Evolutionary conservation across 2,113 vertebrate species (phyloP).

Genomic region (Eulacestoma nigropectus): DNA sequence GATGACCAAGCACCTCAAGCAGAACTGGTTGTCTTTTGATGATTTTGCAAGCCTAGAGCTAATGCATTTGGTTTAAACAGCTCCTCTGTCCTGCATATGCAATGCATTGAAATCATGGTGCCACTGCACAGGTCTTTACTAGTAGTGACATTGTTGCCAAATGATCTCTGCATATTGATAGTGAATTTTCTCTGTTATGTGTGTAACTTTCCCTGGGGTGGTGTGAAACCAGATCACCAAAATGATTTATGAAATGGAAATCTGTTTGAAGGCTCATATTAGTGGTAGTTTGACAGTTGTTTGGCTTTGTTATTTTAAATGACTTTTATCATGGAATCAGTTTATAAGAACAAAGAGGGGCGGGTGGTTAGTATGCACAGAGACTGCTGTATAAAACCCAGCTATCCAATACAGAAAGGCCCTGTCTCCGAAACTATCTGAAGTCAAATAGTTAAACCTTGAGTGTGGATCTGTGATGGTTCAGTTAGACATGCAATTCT

Average conservation of each 20-base stretch:
- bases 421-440: neutral
- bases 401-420: neutral
- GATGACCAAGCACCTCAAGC: neutral
- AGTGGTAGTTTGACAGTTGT: slow-evolving; percentile 23
- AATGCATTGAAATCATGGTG: neutral
- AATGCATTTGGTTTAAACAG: neutral
- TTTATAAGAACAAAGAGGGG: neutral
- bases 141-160: neutral
- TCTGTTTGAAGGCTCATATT: neutral
- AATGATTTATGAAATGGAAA: slow-evolving; percentile 37
- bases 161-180: slow-evolving; percentile 18
- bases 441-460: neutral
- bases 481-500: neutral
- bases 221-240: neutral
- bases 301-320: slow-evolving; percentile 36
- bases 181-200: neutral
- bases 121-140: neutral
- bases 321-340: neutral
- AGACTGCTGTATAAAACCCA: neutral
- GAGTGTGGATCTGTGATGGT: neutral
- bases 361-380: rapidly evolving
- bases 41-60: neutral
- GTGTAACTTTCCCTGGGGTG: neutral
- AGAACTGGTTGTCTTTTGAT: neutral
- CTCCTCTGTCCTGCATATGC: neutral